A percentile compares a stretch with the other conserved stretches of the same genome.
Evolutionary conservation across 1,140 invertebrate species (phyloP).

Genomic region (Ceratina japonica): DNA sequence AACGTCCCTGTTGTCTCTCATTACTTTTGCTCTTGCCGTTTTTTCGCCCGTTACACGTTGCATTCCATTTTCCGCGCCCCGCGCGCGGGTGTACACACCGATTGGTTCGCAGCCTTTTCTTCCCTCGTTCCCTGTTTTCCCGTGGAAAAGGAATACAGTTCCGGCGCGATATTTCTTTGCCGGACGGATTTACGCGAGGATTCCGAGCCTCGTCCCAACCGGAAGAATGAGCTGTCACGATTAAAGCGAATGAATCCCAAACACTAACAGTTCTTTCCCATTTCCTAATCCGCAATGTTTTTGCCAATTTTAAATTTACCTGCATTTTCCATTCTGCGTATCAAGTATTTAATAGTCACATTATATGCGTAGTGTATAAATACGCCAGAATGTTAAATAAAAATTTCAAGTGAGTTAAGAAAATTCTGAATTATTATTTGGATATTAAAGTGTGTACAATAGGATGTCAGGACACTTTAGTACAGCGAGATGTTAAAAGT

Average conservation of each 20-base stretch:
- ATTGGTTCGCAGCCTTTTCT: slow-evolving; percentile 46
- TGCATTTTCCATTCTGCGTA: too few species aligned
- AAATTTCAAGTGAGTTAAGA: too few species aligned
- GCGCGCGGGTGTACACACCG: slow-evolving; percentile 40
- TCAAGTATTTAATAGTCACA: too few species aligned
- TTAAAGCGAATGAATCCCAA: background rate
- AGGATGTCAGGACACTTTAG: too few species aligned
- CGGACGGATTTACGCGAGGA: background rate
- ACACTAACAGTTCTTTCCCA: background rate
- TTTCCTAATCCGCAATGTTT: too few species aligned
- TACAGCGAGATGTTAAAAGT: too few species aligned
- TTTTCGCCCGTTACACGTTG: background rate
- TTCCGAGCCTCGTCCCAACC: background rate
- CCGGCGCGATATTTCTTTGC: slow-evolving; percentile 35
- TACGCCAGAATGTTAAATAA: too few species aligned
- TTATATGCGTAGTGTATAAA: too few species aligned
- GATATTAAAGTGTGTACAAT: too few species aligned
- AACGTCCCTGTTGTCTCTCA: slow-evolving; percentile 29
- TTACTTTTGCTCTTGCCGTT: slow-evolving; percentile 10
- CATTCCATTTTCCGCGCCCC: slow-evolving; percentile 5
- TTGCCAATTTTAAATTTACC: too few species aligned
- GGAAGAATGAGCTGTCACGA: background rate
- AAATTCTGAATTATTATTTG: too few species aligned
- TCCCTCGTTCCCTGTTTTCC: slow-evolving; percentile 14
- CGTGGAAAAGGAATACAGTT: slow-evolving; percentile 52